phyloP scores from a whole-genome alignment of 1,140 invertebrate genomes.

The Meloidogyne hapla region DNA sequence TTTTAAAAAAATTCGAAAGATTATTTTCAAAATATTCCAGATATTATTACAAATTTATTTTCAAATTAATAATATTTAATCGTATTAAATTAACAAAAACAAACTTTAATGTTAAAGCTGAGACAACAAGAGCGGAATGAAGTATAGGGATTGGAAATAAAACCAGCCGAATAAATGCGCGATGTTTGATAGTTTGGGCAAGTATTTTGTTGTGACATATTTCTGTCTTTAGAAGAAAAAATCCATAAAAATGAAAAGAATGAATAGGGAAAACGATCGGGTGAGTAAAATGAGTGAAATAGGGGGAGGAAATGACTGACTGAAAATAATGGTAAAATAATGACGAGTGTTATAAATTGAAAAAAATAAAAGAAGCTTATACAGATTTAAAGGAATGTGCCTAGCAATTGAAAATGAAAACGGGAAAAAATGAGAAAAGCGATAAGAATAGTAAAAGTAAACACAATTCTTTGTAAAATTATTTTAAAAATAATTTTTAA shows the following conservation, averaged over 20 bases:
- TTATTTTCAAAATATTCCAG: too few species aligned
- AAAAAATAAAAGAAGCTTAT: too few species aligned
- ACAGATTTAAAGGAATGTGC: too few species aligned
- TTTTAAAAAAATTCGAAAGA: too few species aligned
- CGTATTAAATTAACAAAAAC: background rate
- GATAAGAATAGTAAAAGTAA: background rate
- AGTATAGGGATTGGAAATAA: constrained; percentile 14
- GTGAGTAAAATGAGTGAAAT: background rate
- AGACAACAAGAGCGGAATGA: constrained; percentile 8
- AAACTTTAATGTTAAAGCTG: constrained; percentile 13
- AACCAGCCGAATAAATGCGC: background rate
- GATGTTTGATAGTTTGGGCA: background rate
- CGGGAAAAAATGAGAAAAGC: background rate
- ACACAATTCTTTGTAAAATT: background rate
- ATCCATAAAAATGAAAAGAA: background rate
- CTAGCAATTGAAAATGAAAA: background rate
- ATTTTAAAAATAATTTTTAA: too few species aligned
- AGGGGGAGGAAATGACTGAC: background rate
- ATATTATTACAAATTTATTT: too few species aligned
- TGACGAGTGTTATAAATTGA: background rate
- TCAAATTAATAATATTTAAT: too few species aligned
- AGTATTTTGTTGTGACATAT: background rate
- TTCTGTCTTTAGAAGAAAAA: constrained; percentile 1
- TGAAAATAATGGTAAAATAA: background rate
- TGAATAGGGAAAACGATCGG: background rate